These are phyloP conservation scores for Calameuta idolon DNA, from an alignment of 2,888 invertebrate species.

Conservation along the genomic window DNA sequence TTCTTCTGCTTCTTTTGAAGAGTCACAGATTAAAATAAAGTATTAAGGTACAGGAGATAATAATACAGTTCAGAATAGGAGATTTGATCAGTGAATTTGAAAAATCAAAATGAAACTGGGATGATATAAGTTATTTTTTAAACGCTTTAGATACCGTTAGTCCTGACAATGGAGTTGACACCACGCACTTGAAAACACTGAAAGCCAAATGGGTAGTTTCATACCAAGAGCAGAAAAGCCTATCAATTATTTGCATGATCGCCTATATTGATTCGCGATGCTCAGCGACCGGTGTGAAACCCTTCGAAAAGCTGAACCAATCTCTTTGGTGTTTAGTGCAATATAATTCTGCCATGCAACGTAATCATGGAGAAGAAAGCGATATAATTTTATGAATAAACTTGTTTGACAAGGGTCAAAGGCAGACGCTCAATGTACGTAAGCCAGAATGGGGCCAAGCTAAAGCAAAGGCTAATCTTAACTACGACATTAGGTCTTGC, in stretches of 20 bases:
- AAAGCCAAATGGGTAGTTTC: conserved; percentile 32
- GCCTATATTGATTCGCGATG: conserved; percentile 8
- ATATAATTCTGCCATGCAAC: conserved; percentile 34
- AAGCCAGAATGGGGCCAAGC: conserved; percentile 21
- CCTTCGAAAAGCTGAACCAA: conserved; percentile 18
- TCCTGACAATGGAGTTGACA: conserved; percentile 23
- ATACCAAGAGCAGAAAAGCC: conserved; percentile 16
- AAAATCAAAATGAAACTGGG: not conserved
- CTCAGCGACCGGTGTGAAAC: conserved; percentile 19
- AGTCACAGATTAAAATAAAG: not conserved
- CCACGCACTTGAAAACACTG: conserved; percentile 32
- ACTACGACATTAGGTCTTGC: not conserved
- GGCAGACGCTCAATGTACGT: conserved; percentile 20
- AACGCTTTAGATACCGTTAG: not conserved
- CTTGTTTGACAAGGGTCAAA: conserved; percentile 13
- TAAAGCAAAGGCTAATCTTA: conserved; percentile 21
- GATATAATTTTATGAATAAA: conserved; percentile 16
- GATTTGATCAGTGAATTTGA: not conserved
- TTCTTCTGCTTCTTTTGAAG: not conserved
- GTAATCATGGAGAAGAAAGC: conserved; percentile 31
- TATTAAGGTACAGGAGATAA: not conserved
- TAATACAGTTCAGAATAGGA: too few species aligned
- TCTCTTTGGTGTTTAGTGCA: conserved; percentile 24
- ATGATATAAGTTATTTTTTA: not conserved
- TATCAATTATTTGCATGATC: not conserved